Evolutionary conservation across 2,113 vertebrate genomes (phyloP), one percentile per base, ranked within the genome.

Genomic region (Ictalurus furcatus): DNA sequence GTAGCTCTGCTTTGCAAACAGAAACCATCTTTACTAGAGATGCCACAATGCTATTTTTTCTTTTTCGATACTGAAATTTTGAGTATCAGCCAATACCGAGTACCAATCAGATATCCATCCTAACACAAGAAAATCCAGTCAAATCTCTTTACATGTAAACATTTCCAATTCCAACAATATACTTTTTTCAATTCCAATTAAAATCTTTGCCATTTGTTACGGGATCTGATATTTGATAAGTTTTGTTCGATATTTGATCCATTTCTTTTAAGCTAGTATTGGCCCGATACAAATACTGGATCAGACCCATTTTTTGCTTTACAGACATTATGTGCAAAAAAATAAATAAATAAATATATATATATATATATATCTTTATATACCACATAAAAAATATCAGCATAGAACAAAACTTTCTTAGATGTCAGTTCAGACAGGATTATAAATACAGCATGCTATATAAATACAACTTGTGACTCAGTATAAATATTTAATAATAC

Each of bases 361-460:
- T n/a, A n/a, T n/a, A 21, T 5, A 4, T n/a, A n/a, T n/a, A n/a
- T 44, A 28, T 71, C 56, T 59, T 6, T 63, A 52, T 67, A 74
- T 30, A 59, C n/a, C 40, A 65, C 59, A 87, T 81, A 6, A 25
- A 81, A 73, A 82, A 89, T 86, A 83, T 84, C 23, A 79, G 19
- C 40, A 84, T 12, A 82, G 16, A 58, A 56, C 28, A 11, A 34
- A 58, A 21, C 14, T 76, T 78, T 78, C 21, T 25, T 78, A 13
- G 8, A 78, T 54, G 25, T 80, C 28, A 30, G 25, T 52, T 52
- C 34, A 30, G n/a, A 34, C 44, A 52, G 40, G 30, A 48, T 28
- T 52, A 78, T 52, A 19, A 58, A 81, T 19, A 19, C 13, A 34
- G 7, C 9, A 56, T 3, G 9, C 3, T 30, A 56, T 56, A 52